phyloP scores from a whole-genome alignment of 2,888 invertebrate species.

The Tortricodes alternella region DNA sequence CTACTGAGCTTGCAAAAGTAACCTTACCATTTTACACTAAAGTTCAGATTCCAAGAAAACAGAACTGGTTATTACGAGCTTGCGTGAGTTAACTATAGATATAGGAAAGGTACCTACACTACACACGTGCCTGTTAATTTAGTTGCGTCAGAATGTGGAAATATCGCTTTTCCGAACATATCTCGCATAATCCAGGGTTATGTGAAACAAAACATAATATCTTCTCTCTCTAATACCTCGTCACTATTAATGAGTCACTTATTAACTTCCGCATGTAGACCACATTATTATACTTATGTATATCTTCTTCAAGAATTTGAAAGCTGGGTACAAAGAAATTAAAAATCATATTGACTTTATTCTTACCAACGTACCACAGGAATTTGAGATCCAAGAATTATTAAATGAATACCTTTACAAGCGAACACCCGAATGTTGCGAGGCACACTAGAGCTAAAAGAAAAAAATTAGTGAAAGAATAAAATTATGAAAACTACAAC shows the following conservation, averaged over 20 bases:
- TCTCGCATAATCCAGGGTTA: neutral
- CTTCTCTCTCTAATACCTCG: neutral
- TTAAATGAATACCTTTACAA: too few relatives aligned
- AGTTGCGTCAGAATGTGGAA: neutral
- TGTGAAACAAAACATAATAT: slow-evolving; percentile 1
- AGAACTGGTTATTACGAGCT: neutral
- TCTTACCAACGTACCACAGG: too few relatives aligned
- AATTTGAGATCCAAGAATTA: too few relatives aligned
- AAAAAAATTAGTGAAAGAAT: too few relatives aligned
- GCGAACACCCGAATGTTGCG: too few relatives aligned
- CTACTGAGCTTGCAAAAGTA: neutral
- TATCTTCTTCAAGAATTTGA: too few relatives aligned
- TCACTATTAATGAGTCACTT: neutral
- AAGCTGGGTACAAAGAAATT: too few relatives aligned
- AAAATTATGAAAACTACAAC: too few relatives aligned
- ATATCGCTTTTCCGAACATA: slow-evolving; percentile 3
- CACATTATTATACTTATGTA: too few relatives aligned
- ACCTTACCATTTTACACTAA: too few relatives aligned
- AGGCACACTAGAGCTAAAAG: too few relatives aligned
- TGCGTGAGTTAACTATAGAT: neutral
- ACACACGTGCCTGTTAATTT: slow-evolving; percentile 9
- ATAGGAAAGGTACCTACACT: neutral
- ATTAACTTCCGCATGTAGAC: neutral
- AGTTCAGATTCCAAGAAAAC: neutral
- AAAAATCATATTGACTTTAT: too few relatives aligned